A percentile compares a stretch with the other conserved stretches of the same genome.
phyloP scores from a whole-genome alignment of 2,797 vertebrate genomes.

The Philypnodon macrostomus region DNA sequence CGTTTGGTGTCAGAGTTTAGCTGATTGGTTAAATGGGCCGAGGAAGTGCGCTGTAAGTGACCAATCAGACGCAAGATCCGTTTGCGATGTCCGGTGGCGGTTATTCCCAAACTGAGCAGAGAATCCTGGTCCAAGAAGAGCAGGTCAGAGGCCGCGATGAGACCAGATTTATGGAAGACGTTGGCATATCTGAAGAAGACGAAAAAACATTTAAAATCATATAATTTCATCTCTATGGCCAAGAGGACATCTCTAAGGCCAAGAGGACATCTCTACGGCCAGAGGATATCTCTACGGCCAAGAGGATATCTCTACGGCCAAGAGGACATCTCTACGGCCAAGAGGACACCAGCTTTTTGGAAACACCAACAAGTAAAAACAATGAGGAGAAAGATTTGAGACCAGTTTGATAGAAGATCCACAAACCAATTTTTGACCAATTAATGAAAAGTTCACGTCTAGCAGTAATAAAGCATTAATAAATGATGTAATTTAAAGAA shows the following conservation, averaged over 20 bases:
- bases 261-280: neutral
- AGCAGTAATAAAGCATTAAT: no score
- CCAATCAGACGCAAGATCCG: conserved; percentile 85
- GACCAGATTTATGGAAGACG: conserved; percentile 81
- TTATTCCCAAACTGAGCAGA: conserved; percentile 85
- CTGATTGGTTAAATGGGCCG: conserved; percentile 38
- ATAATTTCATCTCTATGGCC: neutral
- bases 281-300: no score
- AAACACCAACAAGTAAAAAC: no score
- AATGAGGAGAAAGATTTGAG: no score
- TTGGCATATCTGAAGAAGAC: conserved; percentile 76
- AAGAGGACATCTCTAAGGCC: neutral
- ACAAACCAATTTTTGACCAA: no score
- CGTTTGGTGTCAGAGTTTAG: conserved; percentile 46
- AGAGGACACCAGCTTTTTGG: no score
- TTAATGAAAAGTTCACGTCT: no score
- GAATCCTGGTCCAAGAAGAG: conserved; percentile 77
- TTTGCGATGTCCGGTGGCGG: conserved; percentile 92
- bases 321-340: no score
- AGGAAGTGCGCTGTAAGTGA: conserved; percentile 55
- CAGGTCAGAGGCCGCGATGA: conserved; percentile 79
- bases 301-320: no score
- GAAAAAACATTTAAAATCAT: neutral
- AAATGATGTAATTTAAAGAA: no score
- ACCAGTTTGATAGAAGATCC: no score